A percentile compares a stretch with the other conserved stretches of the same genome.
Conservation (phyloP, 2,113 vertebrate species). For the Xenotilapia caudafasciata region DNA sequence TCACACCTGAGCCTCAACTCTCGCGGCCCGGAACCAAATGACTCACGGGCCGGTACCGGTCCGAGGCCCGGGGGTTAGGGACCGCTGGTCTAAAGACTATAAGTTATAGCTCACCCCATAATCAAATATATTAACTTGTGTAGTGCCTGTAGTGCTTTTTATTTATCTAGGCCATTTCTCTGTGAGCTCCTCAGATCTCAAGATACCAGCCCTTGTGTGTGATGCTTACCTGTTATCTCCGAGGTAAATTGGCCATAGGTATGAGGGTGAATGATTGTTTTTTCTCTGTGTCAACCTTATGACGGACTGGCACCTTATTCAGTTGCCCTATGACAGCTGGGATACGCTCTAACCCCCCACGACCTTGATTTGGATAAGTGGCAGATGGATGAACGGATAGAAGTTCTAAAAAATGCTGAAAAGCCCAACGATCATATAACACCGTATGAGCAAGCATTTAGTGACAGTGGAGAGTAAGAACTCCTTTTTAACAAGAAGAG, state of each 20-base stretch:
- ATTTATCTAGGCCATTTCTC: not conserved
- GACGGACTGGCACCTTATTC: not conserved
- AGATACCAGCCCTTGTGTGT: not conserved
- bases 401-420: not conserved
- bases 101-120: not conserved
- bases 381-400: not conserved
- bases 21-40: rapidly evolving
- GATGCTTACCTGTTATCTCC: not conserved
- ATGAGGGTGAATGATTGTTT: not conserved
- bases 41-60: not conserved
- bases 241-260: rapidly evolving
- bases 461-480: not conserved
- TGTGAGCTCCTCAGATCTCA: not conserved
- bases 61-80: rapidly evolving
- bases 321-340: not conserved
- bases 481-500: not conserved
- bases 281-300: not conserved
- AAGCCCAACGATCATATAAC: not conserved
- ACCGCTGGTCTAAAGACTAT: rapidly evolving
- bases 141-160: not conserved
- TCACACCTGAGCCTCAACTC: not conserved
- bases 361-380: not conserved
- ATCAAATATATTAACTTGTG: not conserved
- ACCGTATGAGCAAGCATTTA: not conserved
- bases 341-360: not conserved